A percentile compares a stretch with the other conserved stretches of the same genome.
Evolutionary conservation across 2,113 vertebrate species (phyloP).

Genomic region (Rattus rattus): DNA sequence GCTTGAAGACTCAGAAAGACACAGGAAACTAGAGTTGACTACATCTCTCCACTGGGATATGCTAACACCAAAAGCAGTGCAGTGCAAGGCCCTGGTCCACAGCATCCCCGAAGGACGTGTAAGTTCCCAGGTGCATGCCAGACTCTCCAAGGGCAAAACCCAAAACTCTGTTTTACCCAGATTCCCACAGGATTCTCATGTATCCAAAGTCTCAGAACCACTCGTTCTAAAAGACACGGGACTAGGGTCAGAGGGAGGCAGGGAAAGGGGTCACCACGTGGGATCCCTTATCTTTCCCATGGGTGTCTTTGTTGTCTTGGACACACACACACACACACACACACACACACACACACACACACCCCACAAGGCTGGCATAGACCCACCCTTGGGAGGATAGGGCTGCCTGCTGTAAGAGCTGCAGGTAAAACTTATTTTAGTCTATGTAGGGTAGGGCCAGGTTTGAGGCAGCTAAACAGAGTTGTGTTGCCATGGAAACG

Average conservation of each 20-base stretch:
- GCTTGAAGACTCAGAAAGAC: neutral
- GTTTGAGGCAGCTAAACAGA: slow-evolving; percentile 78
- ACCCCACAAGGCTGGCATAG: neutral
- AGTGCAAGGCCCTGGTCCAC: neutral
- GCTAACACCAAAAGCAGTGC: neutral
- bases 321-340: neutral
- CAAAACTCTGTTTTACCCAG: neutral
- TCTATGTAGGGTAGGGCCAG: slow-evolving; percentile 38
- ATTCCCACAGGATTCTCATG: neutral
- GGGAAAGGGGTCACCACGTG: too few species aligned
- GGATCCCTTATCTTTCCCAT: neutral
- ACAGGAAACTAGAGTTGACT: neutral
- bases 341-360: neutral
- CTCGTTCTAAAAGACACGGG: neutral
- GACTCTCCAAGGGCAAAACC: neutral
- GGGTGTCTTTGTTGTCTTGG: neutral
- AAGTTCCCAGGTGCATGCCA: neutral
- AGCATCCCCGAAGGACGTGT: neutral
- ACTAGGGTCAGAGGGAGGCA: neutral
- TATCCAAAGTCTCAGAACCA: neutral
- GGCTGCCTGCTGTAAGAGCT: neutral
- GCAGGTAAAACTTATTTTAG: slow-evolving; percentile 76
- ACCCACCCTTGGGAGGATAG: neutral
- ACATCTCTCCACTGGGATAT: neutral
- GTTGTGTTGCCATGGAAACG: slow-evolving; percentile 78